These are phyloP conservation scores for Macaca nemestrina DNA, from an alignment of 2,113 vertebrate species.

Conservation along the genomic window DNA sequence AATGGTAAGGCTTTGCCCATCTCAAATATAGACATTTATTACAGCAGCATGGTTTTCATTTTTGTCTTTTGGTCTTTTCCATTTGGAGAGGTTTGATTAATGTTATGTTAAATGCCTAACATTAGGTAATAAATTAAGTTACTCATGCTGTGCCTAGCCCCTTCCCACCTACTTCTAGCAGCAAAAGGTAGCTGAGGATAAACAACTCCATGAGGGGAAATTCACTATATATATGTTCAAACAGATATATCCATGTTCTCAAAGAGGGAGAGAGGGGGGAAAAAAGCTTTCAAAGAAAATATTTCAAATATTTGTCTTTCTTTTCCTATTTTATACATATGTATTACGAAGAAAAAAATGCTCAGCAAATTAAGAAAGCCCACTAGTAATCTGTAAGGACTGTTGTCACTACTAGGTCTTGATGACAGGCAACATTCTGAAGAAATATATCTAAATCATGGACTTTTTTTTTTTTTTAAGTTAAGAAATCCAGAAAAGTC, in stretches of 20 bases:
- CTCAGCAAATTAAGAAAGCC: conserved; percentile 49
- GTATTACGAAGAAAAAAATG: neutral
- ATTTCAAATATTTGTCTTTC: neutral
- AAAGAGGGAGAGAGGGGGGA: neutral
- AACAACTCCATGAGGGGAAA: neutral
- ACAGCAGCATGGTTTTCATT: neutral
- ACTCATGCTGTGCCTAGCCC: neutral
- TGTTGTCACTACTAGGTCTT: conserved; percentile 19
- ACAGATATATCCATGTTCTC: neutral
- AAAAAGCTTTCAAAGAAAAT: neutral
- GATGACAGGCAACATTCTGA: conserved; percentile 64
- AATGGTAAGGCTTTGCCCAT: neutral
- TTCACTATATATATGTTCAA: neutral
- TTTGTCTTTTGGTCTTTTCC: neutral
- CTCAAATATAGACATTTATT: conserved; percentile 44
- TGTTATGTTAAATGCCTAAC: conserved; percentile 15
- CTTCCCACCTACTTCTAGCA: neutral
- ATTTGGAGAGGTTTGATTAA: conserved; percentile 25
- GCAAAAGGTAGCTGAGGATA: neutral
- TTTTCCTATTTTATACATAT: conserved; percentile 43
- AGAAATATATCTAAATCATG: conserved; percentile 65
- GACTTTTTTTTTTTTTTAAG: conserved; percentile 28
- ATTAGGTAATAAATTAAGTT: conserved; percentile 33
- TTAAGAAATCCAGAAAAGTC: conserved; percentile 67
- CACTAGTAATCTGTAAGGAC: neutral